A percentile compares a stretch with the other conserved stretches of the same genome.
Evolutionary conservation across 2,888 invertebrate genomes (phyloP).

Genomic region (Diploptera punctata): DNA sequence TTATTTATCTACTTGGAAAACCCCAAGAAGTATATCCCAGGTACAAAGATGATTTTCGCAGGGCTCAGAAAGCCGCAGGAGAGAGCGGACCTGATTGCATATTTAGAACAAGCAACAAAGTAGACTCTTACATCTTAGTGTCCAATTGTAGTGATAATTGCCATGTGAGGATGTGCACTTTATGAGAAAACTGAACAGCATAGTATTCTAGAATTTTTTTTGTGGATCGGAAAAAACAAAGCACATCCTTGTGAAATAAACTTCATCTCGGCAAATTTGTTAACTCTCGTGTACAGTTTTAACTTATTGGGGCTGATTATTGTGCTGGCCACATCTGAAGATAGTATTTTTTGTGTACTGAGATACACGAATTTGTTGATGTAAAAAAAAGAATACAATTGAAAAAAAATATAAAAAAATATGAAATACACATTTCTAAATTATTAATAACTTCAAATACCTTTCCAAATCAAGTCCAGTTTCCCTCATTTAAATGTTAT

Average conservation of each 20-base stretch:
- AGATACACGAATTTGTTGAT: constrained; percentile 6
- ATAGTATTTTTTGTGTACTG: constrained; percentile 9
- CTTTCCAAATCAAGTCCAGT: too few species aligned
- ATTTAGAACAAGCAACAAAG: constrained; percentile 83
- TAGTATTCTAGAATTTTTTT: not conserved
- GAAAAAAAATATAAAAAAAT: too few species aligned
- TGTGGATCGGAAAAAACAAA: not conserved
- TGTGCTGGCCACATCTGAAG: not conserved
- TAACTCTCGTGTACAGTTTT: not conserved
- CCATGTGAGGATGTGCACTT: constrained; percentile 26
- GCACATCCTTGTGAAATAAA: too few species aligned
- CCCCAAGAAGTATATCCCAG: constrained; percentile 99
- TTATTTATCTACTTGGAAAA: constrained; percentile 96
- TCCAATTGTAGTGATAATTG: constrained; percentile 22
- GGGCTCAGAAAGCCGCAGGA: constrained; percentile 96
- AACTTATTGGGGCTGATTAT: not conserved
- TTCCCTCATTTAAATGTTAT: too few species aligned
- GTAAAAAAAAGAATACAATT: too few species aligned
- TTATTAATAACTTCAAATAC: too few species aligned
- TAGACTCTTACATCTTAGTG: constrained; percentile 58
- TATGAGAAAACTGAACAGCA: constrained; percentile 3
- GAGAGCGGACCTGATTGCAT: constrained; percentile 93
- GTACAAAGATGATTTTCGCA: constrained; percentile 99
- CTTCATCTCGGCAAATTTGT: not conserved
- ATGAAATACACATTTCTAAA: too few species aligned